phyloP scores from a whole-genome alignment of 2,888 invertebrate species.

The Drosophila buzzatii region DNA sequence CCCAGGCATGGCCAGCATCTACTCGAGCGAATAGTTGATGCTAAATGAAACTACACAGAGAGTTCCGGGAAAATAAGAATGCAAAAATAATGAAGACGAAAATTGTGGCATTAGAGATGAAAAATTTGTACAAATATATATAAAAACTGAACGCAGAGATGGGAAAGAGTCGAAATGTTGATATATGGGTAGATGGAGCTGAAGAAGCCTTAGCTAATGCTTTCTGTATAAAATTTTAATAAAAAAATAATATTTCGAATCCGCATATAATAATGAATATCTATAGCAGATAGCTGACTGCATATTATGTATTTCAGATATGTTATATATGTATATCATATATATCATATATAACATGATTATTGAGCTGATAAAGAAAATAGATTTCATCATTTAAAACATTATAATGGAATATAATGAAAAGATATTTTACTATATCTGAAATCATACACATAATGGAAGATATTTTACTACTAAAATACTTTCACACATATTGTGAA shows the following conservation, averaged over 20 bases:
- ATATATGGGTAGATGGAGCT: background rate
- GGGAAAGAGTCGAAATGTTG: background rate
- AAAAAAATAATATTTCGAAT: too few relatives aligned
- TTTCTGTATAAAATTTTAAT: background rate
- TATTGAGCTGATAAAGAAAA: too few relatives aligned
- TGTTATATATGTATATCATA: background rate
- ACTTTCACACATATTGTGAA: too few relatives aligned
- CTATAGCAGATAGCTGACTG: background rate
- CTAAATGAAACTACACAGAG: background rate
- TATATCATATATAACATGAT: background rate
- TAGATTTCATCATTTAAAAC: too few relatives aligned
- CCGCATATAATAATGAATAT: background rate
- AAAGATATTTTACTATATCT: too few relatives aligned
- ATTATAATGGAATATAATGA: too few relatives aligned
- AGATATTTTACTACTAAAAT: too few relatives aligned
- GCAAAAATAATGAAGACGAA: too few relatives aligned
- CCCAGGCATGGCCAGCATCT: constrained; percentile 14
- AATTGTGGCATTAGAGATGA: background rate
- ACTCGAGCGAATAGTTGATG: constrained; percentile 38
- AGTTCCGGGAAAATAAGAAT: too few relatives aligned
- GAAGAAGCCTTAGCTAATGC: background rate
- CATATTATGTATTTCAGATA: background rate
- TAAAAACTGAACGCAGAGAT: background rate
- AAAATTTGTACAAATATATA: background rate
- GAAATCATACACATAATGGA: too few relatives aligned